A percentile compares a stretch with the other conserved stretches of the same genome.
These are phyloP conservation scores for Semotilus atromaculatus DNA, from an alignment of 2,797 vertebrate genomes.

Conservation along the genomic window DNA sequence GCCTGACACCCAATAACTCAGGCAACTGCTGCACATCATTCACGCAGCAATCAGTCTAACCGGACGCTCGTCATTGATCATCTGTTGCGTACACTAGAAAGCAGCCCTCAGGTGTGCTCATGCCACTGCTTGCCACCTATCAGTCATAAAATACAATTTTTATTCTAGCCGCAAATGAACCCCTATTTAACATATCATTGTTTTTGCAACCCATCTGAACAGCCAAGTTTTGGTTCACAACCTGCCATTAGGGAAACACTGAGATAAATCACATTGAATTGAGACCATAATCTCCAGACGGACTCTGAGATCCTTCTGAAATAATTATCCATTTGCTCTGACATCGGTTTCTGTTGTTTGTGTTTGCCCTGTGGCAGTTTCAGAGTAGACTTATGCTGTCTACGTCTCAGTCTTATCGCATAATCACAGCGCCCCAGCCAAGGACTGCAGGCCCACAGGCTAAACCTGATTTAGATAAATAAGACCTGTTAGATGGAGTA, in stretches of 20 bases:
- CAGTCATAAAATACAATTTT: conserved; percentile 11
- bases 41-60: conserved; percentile 51
- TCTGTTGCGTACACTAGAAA: conserved; percentile 26
- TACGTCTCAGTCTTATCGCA: conserved; percentile 46
- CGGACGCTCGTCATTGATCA: conserved; percentile 44
- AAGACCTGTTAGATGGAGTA: conserved; percentile 37
- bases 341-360: conserved; percentile 1
- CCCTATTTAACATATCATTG: conserved; percentile 3
- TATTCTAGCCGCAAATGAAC: background rate
- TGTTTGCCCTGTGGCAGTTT: conserved; percentile 13
- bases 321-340: conserved; percentile 30
- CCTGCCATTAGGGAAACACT: background rate
- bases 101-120: conserved; percentile 25
- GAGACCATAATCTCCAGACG: background rate
- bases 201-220: no score
- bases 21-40: conserved; percentile 39
- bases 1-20: conserved; percentile 52
- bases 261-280: background rate
- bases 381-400: background rate
- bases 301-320: conserved; percentile 15
- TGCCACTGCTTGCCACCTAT: conserved; percentile 16
- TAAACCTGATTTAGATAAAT: conserved; percentile 56
- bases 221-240: background rate
- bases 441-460: conserved; percentile 36
- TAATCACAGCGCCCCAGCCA: conserved; percentile 36